phyloP scores from a whole-genome alignment of 2,113 vertebrate species.

The Carollia perspicillata region DNA sequence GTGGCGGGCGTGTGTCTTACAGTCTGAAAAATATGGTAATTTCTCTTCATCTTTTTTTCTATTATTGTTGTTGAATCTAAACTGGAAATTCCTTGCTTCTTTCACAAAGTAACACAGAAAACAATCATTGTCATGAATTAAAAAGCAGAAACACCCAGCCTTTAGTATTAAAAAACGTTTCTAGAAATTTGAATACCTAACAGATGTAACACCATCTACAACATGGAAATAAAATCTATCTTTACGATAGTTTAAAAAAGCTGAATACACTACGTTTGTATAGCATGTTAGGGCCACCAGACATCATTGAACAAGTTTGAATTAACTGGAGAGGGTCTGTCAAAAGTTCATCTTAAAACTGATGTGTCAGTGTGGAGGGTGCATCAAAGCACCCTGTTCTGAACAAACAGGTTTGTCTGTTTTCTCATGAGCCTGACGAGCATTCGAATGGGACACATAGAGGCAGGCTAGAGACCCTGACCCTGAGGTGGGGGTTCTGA shows the following conservation, averaged over 20 bases:
- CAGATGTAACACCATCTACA: neutral
- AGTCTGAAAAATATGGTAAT: neutral
- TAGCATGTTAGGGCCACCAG: neutral
- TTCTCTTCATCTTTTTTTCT: neutral
- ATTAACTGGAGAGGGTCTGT: neutral
- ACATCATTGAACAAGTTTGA: conserved; percentile 27
- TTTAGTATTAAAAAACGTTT: neutral
- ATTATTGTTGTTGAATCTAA: neutral
- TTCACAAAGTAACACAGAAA: neutral
- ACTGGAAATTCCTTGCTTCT: neutral
- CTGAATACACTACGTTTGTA: neutral
- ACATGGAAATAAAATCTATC: neutral
- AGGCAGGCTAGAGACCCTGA: neutral
- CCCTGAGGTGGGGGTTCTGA: neutral
- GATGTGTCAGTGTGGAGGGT: neutral
- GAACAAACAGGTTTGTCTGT: neutral
- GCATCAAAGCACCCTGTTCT: neutral
- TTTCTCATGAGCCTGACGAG: neutral
- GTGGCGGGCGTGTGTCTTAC: no score
- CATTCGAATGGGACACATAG: neutral
- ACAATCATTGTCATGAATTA: neutral
- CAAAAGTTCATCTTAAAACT: neutral
- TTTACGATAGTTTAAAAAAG: neutral
- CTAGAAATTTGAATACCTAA: neutral
- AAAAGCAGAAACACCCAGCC: neutral